phyloP scores from a whole-genome alignment of 37 sponge, comb jelly and placozoan species.

The Oscarella lobularis region DNA sequence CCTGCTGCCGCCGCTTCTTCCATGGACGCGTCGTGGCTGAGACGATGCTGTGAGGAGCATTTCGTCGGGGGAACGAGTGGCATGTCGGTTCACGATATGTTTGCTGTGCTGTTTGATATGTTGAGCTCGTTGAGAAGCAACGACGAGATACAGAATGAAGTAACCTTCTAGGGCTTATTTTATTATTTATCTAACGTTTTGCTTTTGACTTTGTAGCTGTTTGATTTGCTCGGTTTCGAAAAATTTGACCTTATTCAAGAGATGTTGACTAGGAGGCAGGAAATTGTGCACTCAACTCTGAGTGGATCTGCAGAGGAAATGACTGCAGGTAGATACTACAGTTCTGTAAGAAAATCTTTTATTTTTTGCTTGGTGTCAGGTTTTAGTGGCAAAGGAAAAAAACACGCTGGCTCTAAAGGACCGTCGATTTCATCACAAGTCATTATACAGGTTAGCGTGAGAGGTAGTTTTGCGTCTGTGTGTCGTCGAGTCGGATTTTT shows the following conservation, averaged over 20 bases:
- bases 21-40: background rate
- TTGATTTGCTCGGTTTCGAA: conserved; percentile 69
- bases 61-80: background rate
- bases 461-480: background rate
- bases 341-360: too few species aligned
- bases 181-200: background rate
- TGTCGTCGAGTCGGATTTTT: background rate
- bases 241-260: conserved; percentile 63
- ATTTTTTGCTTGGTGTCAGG: too few species aligned
- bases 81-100: conserved; percentile 30
- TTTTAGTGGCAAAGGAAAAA: too few species aligned
- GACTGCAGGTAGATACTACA: too few species aligned
- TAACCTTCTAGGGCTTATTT: conserved; percentile 1
- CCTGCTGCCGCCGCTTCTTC: background rate
- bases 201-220: conserved; percentile 37
- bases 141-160: conserved; percentile 35
- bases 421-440: too few species aligned
- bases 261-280: conserved; percentile 40
- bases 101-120: conserved; percentile 35
- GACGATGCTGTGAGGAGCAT: background rate
- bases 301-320: too few species aligned
- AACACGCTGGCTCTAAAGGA: too few species aligned
- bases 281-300: conserved; percentile 32
- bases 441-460: too few species aligned
- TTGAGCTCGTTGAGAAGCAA: conserved; percentile 30